Evolutionary conservation across 2,113 vertebrate genomes (phyloP).

Genomic region (Pluvianellus socialis): DNA sequence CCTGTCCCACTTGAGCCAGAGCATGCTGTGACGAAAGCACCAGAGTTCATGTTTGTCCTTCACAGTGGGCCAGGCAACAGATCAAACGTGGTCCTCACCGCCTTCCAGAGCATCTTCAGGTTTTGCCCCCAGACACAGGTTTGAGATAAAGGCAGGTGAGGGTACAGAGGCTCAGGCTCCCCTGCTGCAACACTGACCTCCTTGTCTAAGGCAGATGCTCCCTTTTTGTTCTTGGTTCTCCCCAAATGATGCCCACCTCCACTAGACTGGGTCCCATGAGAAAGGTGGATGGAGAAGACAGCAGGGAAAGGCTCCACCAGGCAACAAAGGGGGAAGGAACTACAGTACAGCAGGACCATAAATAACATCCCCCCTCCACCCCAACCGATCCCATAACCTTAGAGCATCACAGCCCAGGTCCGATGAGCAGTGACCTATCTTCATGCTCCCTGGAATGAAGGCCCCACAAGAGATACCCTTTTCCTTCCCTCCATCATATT

Average conservation of each 20-base stretch:
- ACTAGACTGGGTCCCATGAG: accelerated
- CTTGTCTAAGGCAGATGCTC: too few species aligned
- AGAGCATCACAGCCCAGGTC: neutral
- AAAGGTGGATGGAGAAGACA: neutral
- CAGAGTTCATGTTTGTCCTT: neutral
- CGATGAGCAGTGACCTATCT: neutral
- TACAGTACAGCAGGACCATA: neutral
- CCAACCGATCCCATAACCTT: neutral
- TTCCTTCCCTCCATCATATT: neutral
- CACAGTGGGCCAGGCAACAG: neutral
- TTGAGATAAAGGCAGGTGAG: neutral
- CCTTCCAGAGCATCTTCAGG: neutral
- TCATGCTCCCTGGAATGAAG: neutral
- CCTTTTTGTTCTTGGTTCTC: neutral
- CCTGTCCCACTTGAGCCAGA: neutral
- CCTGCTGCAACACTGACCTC: accelerated
- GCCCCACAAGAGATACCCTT: accelerated
- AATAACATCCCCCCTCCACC: neutral
- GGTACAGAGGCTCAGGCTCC: neutral
- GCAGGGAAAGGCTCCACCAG: accelerated
- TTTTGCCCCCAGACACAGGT: neutral
- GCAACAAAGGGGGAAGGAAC: accelerated
- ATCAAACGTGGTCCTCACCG: neutral
- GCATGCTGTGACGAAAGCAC: accelerated
- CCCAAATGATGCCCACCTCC: too few species aligned